Evolutionary conservation across 92 coral and sea anemone species (phyloP).

Genomic region (Bergia sp.): DNA sequence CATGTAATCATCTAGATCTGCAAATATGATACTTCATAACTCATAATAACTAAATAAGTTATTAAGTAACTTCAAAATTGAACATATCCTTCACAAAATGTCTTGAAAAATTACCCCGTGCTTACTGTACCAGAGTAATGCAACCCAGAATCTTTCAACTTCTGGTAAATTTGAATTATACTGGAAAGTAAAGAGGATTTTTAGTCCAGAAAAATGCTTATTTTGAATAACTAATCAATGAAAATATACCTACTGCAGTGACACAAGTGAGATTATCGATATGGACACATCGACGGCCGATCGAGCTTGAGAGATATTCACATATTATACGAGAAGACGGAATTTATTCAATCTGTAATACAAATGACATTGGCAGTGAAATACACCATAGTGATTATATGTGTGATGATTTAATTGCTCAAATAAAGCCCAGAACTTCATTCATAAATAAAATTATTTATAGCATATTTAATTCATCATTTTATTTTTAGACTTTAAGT

Average conservation of each 20-base stretch:
- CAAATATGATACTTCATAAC: no score
- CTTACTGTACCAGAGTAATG: no score
- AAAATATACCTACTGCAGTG: background rate
- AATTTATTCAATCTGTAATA: background rate
- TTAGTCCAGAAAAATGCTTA: background rate
- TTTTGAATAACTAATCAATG: background rate
- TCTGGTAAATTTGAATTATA: background rate
- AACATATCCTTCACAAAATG: no score
- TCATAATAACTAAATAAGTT: no score
- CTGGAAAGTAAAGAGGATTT: background rate
- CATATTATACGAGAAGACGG: background rate
- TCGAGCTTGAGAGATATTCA: background rate
- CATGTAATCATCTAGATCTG: no score
- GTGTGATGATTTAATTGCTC: background rate
- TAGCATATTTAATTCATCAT: no score
- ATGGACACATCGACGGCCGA: no score
- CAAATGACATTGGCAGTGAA: conserved; percentile 4
- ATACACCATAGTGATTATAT: background rate
- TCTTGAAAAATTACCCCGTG: no score
- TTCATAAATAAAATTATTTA: no score
- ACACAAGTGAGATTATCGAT: background rate
- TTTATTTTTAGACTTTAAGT: no score
- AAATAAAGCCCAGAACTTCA: background rate
- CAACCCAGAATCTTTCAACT: background rate
- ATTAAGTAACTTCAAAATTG: no score